A percentile compares a stretch with the other conserved stretches of the same genome.
phyloP scores from a whole-genome alignment of 2,797 vertebrate genomes.

The Danio aesculapii region DNA sequence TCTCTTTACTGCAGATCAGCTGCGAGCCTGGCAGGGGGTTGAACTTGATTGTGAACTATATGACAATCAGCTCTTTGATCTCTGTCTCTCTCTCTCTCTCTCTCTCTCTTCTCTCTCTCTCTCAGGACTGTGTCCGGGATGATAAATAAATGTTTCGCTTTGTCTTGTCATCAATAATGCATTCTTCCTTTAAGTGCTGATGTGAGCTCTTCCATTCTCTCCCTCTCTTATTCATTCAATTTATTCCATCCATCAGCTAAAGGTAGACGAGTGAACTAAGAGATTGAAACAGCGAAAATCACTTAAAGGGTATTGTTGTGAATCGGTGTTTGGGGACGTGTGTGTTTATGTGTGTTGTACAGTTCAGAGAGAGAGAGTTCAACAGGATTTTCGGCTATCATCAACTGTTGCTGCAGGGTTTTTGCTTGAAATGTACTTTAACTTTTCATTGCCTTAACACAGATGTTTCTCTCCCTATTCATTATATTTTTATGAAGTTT shows the following conservation, averaged over 20 bases:
- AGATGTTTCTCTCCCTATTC: neutral
- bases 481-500: neutral
- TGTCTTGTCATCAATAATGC: conserved; percentile 91
- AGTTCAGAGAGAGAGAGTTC: conserved; percentile 25
- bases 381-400: conserved; percentile 42
- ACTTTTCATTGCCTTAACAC: conserved; percentile 13
- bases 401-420: conserved; percentile 46
- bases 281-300: conserved; percentile 60
- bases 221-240: conserved; percentile 44
- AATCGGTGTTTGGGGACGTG: conserved; percentile 40
- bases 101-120: conserved; percentile 50
- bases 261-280: conserved; percentile 53
- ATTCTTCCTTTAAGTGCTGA: conserved; percentile 86
- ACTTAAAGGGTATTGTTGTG: conserved; percentile 63
- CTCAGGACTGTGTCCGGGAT: conserved; percentile 68
- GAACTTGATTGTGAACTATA: conserved; percentile 24
- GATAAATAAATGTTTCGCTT: conserved; percentile 92
- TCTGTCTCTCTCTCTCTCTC: neutral
- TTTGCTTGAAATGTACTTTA: conserved; percentile 37
- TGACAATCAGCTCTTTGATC: conserved; percentile 21
- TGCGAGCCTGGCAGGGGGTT: neutral
- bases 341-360: conserved; percentile 38
- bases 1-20: conserved; percentile 59
- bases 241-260: conserved; percentile 41
- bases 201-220: conserved; percentile 80